A percentile compares a stretch with the other conserved stretches of the same genome.
phyloP scores from a whole-genome alignment of 1,140 invertebrate species.

The Capitella teleta region DNA sequence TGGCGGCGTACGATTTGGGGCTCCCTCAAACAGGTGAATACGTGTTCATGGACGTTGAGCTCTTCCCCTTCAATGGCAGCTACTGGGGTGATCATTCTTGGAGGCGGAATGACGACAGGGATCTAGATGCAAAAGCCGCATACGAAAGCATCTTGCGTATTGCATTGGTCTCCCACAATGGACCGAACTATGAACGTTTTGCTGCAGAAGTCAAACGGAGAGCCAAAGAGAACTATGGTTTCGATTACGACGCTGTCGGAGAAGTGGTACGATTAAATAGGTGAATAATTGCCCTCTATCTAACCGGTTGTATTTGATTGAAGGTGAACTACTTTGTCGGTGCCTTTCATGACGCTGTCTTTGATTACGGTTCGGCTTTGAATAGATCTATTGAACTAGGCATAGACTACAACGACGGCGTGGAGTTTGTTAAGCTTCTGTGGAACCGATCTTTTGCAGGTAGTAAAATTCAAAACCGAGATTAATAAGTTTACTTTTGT shows the following conservation, averaged over 20 bases:
- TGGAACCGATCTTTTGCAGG: too few species aligned
- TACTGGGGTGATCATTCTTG: slow-evolving; percentile 6
- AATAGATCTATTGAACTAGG: background rate
- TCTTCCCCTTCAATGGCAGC: slow-evolving; percentile 53
- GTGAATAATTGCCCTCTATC: background rate
- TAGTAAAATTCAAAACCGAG: too few species aligned
- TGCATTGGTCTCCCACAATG: slow-evolving; percentile 56
- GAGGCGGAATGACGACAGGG: slow-evolving; percentile 2
- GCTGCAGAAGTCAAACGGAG: slow-evolving; percentile 62
- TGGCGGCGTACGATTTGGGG: slow-evolving; percentile 67
- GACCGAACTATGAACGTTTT: slow-evolving; percentile 44
- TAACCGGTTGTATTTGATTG: background rate
- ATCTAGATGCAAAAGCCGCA: slow-evolving; percentile 49
- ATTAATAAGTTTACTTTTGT: too few species aligned
- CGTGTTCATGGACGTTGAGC: slow-evolving; percentile 75
- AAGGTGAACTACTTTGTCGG: slow-evolving; percentile 7
- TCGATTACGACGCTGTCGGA: slow-evolving; percentile 23
- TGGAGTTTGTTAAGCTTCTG: too few species aligned
- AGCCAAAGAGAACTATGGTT: slow-evolving; percentile 63
- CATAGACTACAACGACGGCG: background rate
- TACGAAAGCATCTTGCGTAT: slow-evolving; percentile 79
- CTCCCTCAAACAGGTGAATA: slow-evolving; percentile 72
- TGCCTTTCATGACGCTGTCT: slow-evolving; percentile 2
- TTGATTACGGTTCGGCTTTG: background rate
- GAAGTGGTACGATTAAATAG: background rate